These are phyloP conservation scores for Prionailurus bengalensis DNA, from an alignment of 2,113 vertebrate genomes.

Conservation along the genomic window DNA sequence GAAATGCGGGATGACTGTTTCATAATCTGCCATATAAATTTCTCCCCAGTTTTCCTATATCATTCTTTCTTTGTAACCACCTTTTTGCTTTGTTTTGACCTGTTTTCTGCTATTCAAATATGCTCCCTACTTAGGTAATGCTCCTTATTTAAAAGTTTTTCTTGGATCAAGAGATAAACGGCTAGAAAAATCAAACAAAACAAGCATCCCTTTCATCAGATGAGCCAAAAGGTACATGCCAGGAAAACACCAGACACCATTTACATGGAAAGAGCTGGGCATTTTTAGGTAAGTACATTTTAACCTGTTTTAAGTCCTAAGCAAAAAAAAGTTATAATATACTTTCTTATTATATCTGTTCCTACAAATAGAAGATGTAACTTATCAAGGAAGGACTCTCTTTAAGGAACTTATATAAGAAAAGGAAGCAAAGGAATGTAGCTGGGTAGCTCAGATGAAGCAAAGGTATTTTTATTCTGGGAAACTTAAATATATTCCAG, in stretches of 20 bases:
- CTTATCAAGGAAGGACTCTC: not conserved
- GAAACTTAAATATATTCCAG: constrained; percentile 46
- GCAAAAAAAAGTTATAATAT: not conserved
- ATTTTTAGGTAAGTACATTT: not conserved
- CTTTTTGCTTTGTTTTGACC: not conserved
- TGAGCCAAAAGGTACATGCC: not conserved
- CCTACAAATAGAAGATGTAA: constrained; percentile 18
- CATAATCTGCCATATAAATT: not conserved
- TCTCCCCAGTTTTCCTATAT: not conserved
- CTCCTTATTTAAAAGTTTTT: constrained; percentile 30
- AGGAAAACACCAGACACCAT: not conserved
- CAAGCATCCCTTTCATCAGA: not conserved
- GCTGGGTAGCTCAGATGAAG: not conserved
- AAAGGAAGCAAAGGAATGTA: not conserved
- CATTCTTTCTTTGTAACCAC: not conserved
- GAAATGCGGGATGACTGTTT: not conserved
- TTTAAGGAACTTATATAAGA: not conserved
- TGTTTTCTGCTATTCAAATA: not conserved
- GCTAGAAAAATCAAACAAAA: constrained; percentile 14
- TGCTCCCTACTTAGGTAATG: not conserved
- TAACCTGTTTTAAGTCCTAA: not conserved
- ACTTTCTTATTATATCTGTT: not conserved
- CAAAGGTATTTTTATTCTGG: not conserved
- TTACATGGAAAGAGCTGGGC: not conserved
- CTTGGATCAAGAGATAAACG: not conserved